A percentile compares a stretch with the other conserved stretches of the same genome.
Conservation (phyloP, 2,888 invertebrate species). For the Hydroisotoma schaefferi region DNA sequence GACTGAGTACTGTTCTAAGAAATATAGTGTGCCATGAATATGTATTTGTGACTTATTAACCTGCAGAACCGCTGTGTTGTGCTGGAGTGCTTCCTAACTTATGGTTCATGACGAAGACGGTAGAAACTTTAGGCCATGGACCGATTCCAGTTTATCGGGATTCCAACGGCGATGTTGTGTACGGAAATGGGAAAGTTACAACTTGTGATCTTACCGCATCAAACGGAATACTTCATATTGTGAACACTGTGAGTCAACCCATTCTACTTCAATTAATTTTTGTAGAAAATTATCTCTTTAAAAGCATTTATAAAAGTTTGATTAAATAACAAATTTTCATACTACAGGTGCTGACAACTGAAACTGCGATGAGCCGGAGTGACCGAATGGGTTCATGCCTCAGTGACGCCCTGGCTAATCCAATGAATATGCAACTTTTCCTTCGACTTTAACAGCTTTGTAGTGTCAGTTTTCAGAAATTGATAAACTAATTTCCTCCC, state of each 20-base stretch:
- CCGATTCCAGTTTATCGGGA: conserved; percentile 51
- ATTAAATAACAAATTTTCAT: too few relatives aligned
- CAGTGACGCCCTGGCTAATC: conserved; percentile 17
- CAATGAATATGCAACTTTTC: background rate
- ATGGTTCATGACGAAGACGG: conserved; percentile 52
- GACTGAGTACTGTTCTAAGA: too few relatives aligned
- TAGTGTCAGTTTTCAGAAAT: too few relatives aligned
- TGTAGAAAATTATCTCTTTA: too few relatives aligned
- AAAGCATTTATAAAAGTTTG: too few relatives aligned
- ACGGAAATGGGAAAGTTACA: conserved; percentile 51
- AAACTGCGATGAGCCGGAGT: conserved; percentile 10
- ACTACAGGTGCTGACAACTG: conserved; percentile 16
- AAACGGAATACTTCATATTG: conserved; percentile 52
- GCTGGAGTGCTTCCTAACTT: conserved; percentile 51
- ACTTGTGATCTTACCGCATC: conserved; percentile 52
- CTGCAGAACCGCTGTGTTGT: conserved; percentile 53
- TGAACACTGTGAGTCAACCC: conserved; percentile 51
- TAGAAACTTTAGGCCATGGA: conserved; percentile 51
- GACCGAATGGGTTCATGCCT: conserved; percentile 34
- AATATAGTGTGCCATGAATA: too few relatives aligned
- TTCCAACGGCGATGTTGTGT: conserved; percentile 49
- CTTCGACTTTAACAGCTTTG: background rate
- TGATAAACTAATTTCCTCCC: too few relatives aligned
- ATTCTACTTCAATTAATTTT: too few relatives aligned
- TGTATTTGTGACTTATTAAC: too few relatives aligned